A percentile compares a stretch with the other conserved stretches of the same genome.
phyloP scores from a whole-genome alignment of 2,797 vertebrate species.

The Chaetophractus vellerosus region DNA sequence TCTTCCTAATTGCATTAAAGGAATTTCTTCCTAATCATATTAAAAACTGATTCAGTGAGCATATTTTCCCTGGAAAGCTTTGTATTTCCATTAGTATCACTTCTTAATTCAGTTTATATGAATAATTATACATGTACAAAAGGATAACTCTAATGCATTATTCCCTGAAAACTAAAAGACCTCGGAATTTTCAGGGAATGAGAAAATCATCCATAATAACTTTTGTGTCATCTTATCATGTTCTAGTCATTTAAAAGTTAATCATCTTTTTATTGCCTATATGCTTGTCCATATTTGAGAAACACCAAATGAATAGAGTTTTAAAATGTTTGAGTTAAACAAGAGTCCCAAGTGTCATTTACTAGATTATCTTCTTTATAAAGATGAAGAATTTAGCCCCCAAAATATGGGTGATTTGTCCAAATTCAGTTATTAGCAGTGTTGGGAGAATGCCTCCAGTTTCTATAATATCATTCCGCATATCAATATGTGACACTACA shows the following conservation, averaged over 20 bases:
- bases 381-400: not conserved
- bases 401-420: not conserved
- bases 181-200: not conserved
- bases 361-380: not conserved
- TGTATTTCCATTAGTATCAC: not conserved
- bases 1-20: constrained; percentile 66
- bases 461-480: not conserved
- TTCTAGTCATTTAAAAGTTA: constrained; percentile 25
- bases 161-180: not conserved
- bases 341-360: not conserved
- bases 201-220: not conserved
- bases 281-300: not conserved
- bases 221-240: not conserved
- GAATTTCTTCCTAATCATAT: constrained; percentile 8
- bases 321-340: not conserved
- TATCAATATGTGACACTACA: not conserved
- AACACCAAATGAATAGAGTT: not conserved
- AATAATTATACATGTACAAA: not conserved
- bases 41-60: constrained; percentile 44
- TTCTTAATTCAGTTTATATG: constrained; percentile 57
- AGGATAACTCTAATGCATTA: constrained; percentile 45
- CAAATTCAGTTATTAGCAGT: not conserved
- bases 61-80: constrained; percentile 5
- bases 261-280: not conserved
- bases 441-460: not conserved